Evolutionary conservation across 1,140 invertebrate genomes (phyloP).

Genomic region (Drosophila ficusphila): DNA sequence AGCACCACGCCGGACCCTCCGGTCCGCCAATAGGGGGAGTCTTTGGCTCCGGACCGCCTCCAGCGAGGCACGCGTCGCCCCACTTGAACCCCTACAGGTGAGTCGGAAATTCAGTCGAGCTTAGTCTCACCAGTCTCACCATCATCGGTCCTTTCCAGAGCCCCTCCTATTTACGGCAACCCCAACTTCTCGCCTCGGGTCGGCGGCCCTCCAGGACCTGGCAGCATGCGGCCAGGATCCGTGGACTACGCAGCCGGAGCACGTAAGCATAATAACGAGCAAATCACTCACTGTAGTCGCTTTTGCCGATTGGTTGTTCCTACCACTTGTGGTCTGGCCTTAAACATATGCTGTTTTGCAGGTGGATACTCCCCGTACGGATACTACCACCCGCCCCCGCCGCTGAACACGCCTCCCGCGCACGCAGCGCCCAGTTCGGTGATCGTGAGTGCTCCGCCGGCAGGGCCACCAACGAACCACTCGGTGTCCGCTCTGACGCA

Average conservation of each 20-base stretch:
- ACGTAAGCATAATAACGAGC: constrained; percentile 76
- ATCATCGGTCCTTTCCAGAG: constrained; percentile 7
- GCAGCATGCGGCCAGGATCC: constrained; percentile 60
- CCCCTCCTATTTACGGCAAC: constrained; percentile 75
- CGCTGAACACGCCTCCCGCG: constrained; percentile 63
- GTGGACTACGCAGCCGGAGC: constrained; percentile 68
- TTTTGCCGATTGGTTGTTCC: too few relatives aligned
- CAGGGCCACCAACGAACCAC: constrained; percentile 64
- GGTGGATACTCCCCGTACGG: constrained; percentile 76
- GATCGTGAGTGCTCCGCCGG: constrained; percentile 64
- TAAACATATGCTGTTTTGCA: constrained; percentile 2
- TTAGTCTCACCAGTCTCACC: too few relatives aligned
- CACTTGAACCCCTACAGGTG: constrained; percentile 77
- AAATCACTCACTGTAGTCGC: too few relatives aligned
- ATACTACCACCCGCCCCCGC: constrained; percentile 77
- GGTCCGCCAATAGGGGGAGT: constrained; percentile 38
- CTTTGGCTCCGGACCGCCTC: constrained; percentile 68
- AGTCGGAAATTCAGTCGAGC: too few relatives aligned
- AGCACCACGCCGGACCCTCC: constrained; percentile 62
- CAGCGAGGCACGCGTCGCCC: constrained; percentile 70
- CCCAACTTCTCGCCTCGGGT: constrained; percentile 71
- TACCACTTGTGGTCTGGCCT: too few relatives aligned
- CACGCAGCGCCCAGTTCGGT: constrained; percentile 64
- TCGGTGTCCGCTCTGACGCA: constrained; percentile 63
- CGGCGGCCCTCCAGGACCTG: constrained; percentile 47